Evolutionary conservation across 2,797 vertebrate species (phyloP), one percentile per base, ranked within the genome.

Genomic region (Crenuchus spilurus): DNA sequence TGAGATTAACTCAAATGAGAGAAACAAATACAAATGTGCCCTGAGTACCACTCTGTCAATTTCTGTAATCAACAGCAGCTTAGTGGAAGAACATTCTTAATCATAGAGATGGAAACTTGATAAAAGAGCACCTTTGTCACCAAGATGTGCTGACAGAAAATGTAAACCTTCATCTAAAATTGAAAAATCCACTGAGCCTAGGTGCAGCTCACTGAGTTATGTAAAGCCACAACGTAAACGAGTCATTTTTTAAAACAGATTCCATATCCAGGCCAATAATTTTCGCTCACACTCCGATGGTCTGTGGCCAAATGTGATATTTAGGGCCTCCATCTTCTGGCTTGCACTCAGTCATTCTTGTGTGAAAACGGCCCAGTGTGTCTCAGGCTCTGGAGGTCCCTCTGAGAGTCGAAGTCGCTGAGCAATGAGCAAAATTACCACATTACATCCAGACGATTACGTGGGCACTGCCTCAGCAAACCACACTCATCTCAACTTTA

Each of bases 371-470:
- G 58, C 16, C 72, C 66, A 20, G 55, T 16, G 41, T 6, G 74
- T 74, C 60, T 41, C 4, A 13, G n/a, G 61, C 62, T 22, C 42
- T n/a, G 28, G 63, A 46, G 46, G 41, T 28, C 46, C 62, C 46
- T 79, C 14, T 3, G 73, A 76, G 66, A 76, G 74, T 42, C 39
- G 58, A 79, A 89, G 81, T 87, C 88, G 84, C 84, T 90, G 91
- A 91, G 88, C 91, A 88, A 91, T 91, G 88, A 89, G 88, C 86
- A 80, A 87, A 82, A 83, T 91, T 90, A 86, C 85, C 71, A 80
- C 81, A 91, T 92, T 92, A 92, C 91, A 80, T 87, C 90, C 90
- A 89, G 89, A 86, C 86, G 90, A 93, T 92, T 92, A 91, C 86
- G 82, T 88, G 87, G 85, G 83, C 88, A 89, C 90, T 88, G 87